These are phyloP conservation scores for Motacilla tschutschensis DNA, from an alignment of 2,113 vertebrate species.

Conservation along the genomic window DNA sequence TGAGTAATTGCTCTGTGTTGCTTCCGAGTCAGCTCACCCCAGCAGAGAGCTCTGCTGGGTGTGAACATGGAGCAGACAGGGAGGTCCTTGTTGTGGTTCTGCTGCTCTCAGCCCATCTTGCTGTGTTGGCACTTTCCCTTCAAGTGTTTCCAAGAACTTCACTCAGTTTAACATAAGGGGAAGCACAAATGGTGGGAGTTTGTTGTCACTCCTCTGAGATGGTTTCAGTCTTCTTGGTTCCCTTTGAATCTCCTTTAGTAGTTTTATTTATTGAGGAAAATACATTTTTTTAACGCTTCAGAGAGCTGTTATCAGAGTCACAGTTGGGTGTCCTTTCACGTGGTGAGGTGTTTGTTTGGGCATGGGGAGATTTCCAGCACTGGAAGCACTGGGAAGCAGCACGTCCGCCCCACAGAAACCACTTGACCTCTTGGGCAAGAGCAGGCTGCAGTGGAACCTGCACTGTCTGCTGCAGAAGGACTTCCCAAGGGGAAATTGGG, in stretches of 20 bases:
- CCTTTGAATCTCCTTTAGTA: neutral
- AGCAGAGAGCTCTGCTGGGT: slow-evolving; percentile 16
- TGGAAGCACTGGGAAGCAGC: neutral
- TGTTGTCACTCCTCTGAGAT: neutral
- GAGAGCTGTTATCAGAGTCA: neutral
- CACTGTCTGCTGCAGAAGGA: neutral
- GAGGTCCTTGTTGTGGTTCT: slow-evolving; percentile 62
- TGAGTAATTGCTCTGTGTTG: slow-evolving; percentile 39
- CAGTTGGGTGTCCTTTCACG: neutral
- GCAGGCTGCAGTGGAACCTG: neutral
- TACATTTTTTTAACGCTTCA: neutral
- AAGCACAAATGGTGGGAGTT: slow-evolving; percentile 24
- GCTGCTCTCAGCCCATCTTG: slow-evolving; percentile 17
- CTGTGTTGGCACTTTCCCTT: slow-evolving; percentile 38
- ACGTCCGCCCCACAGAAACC: rapidly evolving
- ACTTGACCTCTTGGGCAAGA: neutral
- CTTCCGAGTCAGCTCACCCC: slow-evolving; percentile 38
- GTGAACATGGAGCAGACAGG: slow-evolving; percentile 43
- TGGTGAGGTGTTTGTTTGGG: slow-evolving; percentile 29
- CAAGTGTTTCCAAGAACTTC: slow-evolving; percentile 45
- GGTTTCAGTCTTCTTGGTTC: neutral
- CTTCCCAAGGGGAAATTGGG: neutral
- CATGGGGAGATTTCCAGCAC: neutral
- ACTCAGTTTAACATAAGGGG: neutral
- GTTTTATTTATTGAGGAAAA: slow-evolving; percentile 1